Conservation (phyloP, 2,888 invertebrate species). For the Apodemia hepburni region DNA sequence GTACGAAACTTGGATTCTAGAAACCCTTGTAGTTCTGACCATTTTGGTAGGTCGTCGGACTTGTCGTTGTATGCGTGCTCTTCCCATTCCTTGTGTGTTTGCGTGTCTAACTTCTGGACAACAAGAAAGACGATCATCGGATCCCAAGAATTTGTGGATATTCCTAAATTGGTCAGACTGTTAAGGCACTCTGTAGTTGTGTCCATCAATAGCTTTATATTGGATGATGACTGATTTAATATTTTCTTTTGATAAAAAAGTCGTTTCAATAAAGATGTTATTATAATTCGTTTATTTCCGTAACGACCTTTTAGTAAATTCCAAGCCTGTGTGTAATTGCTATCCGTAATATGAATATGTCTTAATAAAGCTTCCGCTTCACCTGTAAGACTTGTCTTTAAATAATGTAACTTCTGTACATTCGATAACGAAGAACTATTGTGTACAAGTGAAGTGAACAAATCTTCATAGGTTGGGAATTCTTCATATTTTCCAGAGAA, state of each 20-base stretch:
- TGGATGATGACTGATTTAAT: slow-evolving; percentile 7
- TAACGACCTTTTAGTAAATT: slow-evolving; percentile 19
- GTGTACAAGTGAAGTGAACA: slow-evolving; percentile 29
- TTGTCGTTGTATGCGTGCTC: background rate
- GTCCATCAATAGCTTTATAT: background rate
- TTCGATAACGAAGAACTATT: slow-evolving; percentile 23
- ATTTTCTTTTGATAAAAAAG: slow-evolving; percentile 22
- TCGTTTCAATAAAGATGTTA: slow-evolving; percentile 17
- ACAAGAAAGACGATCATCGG: slow-evolving; percentile 26
- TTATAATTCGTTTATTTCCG: slow-evolving; percentile 22
- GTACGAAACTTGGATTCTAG: slow-evolving; percentile 34
- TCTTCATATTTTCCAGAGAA: background rate
- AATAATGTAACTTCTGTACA: slow-evolving; percentile 32
- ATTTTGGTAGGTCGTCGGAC: background rate
- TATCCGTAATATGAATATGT: slow-evolving; percentile 24
- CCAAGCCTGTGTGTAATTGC: slow-evolving; percentile 29
- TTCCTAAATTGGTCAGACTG: slow-evolving; percentile 27
- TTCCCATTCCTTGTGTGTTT: background rate
- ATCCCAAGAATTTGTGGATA: slow-evolving; percentile 29
- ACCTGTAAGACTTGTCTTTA: slow-evolving; percentile 29
- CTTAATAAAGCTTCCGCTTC: slow-evolving; percentile 28
- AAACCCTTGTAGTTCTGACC: slow-evolving; percentile 23
- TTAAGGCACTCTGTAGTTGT: slow-evolving; percentile 15
- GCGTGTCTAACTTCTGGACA: slow-evolving; percentile 23
- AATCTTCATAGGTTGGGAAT: slow-evolving; percentile 24